Evolutionary conservation across 2,888 invertebrate species (phyloP), one percentile per base, ranked within the genome.

Genomic region (Mactromeris polynyma): DNA sequence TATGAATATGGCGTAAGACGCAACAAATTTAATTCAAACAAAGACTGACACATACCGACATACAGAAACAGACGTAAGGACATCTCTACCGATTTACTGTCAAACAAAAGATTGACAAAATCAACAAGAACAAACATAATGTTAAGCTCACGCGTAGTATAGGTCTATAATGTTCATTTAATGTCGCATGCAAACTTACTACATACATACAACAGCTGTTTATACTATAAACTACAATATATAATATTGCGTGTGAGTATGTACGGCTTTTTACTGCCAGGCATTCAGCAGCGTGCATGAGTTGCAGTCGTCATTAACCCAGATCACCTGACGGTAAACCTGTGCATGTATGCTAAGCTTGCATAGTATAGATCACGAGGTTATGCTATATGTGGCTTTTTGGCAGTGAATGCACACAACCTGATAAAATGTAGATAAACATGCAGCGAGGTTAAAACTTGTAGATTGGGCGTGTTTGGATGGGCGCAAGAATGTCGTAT

Each of bases 321-420:
- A 88, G 54, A 87, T 91, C 89, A 91, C 91, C 91, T 86, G 83
- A 87, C 91, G 83, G 87, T 87, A 89, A 91, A 85, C 87, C 86
- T 86, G 87, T 82, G 91, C 91, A 91, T 89, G 91, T 87, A 81
- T 89, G 89, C 87, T 85, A 81, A 85, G 89, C 87, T 83, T 87
- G 87, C 86, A 82, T 69, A 85, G 81, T 81, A 54, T 88, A 81
- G 91, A 89, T 89, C 91, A 91, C 81, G 80, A 83, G 91, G 91
- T 89, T 89, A 91, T 88, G 89, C 91, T 91, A 91, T 91, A 91
- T 89, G 89, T 86, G 91, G 89, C 91, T 91, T 90, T 90, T 89
- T 90, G 90, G 90, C 90, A 89, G 86, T 31, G 86, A 79, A 80
- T 90, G 90, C 89, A 90, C 87, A 89, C 82, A 89, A 83, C 82